These are phyloP conservation scores for Synanceia verrucosa DNA, from an alignment of 2,797 vertebrate genomes.

Conservation along the genomic window DNA sequence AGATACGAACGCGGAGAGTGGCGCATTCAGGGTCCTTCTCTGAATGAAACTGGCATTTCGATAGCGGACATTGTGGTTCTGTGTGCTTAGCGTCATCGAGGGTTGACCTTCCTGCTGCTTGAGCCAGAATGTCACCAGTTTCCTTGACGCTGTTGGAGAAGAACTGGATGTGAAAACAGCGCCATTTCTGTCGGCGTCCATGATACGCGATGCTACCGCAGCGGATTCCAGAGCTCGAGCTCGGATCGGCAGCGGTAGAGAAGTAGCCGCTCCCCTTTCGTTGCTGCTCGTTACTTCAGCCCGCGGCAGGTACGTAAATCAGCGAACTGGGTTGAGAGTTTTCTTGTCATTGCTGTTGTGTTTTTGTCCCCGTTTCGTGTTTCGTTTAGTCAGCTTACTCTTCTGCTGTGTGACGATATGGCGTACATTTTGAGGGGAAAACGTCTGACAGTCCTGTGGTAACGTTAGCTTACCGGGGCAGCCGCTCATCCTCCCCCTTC, in stretches of 20 bases:
- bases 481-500: conserved; percentile 77
- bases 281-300: conserved; percentile 74
- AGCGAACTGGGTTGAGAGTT: not conserved
- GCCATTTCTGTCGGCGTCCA: conserved; percentile 83
- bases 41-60: conserved; percentile 60
- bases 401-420: conserved; percentile 67
- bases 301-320: conserved; percentile 75
- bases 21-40: conserved; percentile 40
- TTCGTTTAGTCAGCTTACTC: conserved; percentile 11
- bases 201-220: conserved; percentile 83
- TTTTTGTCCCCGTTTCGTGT: not conserved
- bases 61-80: conserved; percentile 78
- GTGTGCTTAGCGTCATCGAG: fast-evolving
- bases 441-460: conserved; percentile 64
- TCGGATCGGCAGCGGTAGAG: conserved; percentile 86
- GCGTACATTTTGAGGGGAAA: conserved; percentile 74
- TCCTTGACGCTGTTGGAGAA: conserved; percentile 59
- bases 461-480: conserved; percentile 44
- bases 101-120: conserved; percentile 12
- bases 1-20: conserved; percentile 83
- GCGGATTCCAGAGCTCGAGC: conserved; percentile 85
- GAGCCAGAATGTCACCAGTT: conserved; percentile 82
- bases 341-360: not conserved
- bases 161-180: conserved; percentile 72
- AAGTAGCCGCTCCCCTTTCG: conserved; percentile 83